Evolutionary conservation across 2,113 vertebrate species (phyloP), one percentile per base, ranked within the genome.

Genomic region (Eptatretus burgeri): DNA sequence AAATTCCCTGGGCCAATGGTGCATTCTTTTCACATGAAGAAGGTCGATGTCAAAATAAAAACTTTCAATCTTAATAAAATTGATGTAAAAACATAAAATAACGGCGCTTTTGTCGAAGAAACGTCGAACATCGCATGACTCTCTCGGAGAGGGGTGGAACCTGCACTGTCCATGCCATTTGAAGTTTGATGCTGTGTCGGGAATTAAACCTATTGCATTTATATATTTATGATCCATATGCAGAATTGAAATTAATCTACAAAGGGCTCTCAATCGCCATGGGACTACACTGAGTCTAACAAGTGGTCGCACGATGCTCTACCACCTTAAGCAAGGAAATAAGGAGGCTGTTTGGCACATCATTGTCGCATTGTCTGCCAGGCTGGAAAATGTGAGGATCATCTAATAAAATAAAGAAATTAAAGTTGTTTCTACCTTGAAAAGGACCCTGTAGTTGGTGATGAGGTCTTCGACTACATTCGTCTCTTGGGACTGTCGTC

Each of bases 381-480:
- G 13, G n/a, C 13, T 9, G 1, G 41, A 14, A 5, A 53, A 16
- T 11, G 41, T 14, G 27, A 52, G 19, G 11, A 2, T 9, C 49
- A 9, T 14, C 2, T 13, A 1, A 9, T 1, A 64, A 17, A 41
- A 56, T 49, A 9, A 2, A 5, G 51, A 11, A 64, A 52, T 20
- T 14, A 51, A n/a, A 51, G 19, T 50, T 27, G 41, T 9, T 20
- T n/a, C 13, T n/a, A 95, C 91, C 0, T 85, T 81, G 64, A 98
- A 95, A 60, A 95, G 78, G 52, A 72, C 74, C 68, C 85, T 72
- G 12, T 86, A 98, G 76, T 85, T 84, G 63, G 88, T 86, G 0
- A 95, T 91, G 71, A 98, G 79, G 53, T 95, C 91, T 69, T 94
- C 85, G 27, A 95, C 73, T 60, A 98, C 82, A 70, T 85, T 87